Percentiles rank a stretch among this genome's conserved stretches.
phyloP scores from a whole-genome alignment of 2,113 vertebrate species.

The rabbit (Oryctolagus cuniculus) region mOryCun1.1 NC_091435.1:104420001-104420500 shows the following conservation, averaged over 20 bases:
- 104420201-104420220: background rate
- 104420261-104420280: background rate
- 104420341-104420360: background rate
- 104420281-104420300: slow-evolving; percentile 25
- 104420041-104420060: background rate
- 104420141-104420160: background rate
- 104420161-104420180: background rate
- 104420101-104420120: background rate
- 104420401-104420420: background rate
- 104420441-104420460: background rate
- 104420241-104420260: background rate
- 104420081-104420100: background rate
- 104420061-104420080: background rate
- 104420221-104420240: background rate
- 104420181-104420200: background rate
- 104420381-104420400: background rate
- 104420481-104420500: background rate
- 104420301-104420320: background rate
- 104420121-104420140: slow-evolving; percentile 2
- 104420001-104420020: background rate
- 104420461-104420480: background rate
- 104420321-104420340: background rate
- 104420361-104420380: background rate
- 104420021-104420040: background rate
- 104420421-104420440: background rate